Base-by-base conservation (phyloP, 2,113 vertebrate species). In the Dunckerocampus dactyliophorus region DNA sequence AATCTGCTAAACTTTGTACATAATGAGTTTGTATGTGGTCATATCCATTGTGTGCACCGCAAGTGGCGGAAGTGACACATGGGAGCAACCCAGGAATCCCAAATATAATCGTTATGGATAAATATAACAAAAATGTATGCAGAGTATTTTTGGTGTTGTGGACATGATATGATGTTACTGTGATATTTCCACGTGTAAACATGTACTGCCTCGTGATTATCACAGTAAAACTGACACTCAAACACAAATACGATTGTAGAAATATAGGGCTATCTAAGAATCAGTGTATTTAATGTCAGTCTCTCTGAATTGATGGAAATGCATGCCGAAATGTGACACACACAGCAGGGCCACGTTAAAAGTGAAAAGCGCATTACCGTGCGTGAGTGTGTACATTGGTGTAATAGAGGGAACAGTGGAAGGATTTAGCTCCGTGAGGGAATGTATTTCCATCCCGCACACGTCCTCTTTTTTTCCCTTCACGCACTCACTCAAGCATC, bases 391-490 rank as follows among this genome's bases (percentile, higher is more conserved):
- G 34, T 42, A 12, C 8, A 6, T n/a, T 43, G 39, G 6, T 21
- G 19, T 20, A 51, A 66, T 37, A 66, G 51, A 53, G 59, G 19
- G 19, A 39, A 39, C 12, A 12, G 47, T 53, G 47, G 55, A 19
- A 56, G 46, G 59, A 13, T 47, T 71, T 58, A 69, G 65, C 45
- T 60, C 53, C 63, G 39, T 69, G 65, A 37, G 34, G 17, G 15
- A 47, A 42, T 19, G 6, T 5, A 28, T 47, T 62, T 66, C 79
- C 67, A 68, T 43, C 75, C 69, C 70, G 65, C 64, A 72, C 59
- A 39, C 15, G 5, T 60, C 57, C 48, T 60, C 73, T 65, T n/a
- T 46, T 65, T 37, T 42, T 46, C 28, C 43, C 72, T 56, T 22
- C 61, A 68, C 58, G 57, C 71, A 62, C 51, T 16, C 65, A 19